A percentile compares a stretch with the other conserved stretches of the same genome.
Evolutionary conservation across 2,888 invertebrate genomes (phyloP).

Genomic region (Cyclophora punctaria): DNA sequence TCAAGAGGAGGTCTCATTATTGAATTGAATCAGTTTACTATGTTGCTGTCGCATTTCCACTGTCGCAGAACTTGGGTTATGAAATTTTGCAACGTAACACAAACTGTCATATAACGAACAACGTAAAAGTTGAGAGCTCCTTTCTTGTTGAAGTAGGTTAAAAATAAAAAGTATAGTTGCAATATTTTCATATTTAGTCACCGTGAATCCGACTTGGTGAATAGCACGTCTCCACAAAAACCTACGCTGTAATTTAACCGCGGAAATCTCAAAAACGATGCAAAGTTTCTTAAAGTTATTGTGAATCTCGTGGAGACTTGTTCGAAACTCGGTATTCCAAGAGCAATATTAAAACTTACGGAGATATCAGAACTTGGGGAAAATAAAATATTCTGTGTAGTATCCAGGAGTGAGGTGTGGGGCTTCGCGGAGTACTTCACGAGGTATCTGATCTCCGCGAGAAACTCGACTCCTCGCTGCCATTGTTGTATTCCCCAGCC

Average conservation of each 20-base stretch:
- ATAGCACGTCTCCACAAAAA: not conserved
- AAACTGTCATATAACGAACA: too few relatives aligned
- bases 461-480: slow-evolving; percentile 17
- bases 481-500: slow-evolving; percentile 19
- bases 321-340: slow-evolving; percentile 26
- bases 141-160: too few relatives aligned
- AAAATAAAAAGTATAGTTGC: too few relatives aligned
- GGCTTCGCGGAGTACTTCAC: slow-evolving; percentile 19
- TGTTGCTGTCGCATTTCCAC: too few relatives aligned
- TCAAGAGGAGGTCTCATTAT: too few relatives aligned
- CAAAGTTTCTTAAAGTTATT: slow-evolving; percentile 35
- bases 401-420: slow-evolving; percentile 7
- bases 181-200: too few relatives aligned
- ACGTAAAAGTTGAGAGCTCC: too few relatives aligned
- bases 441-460: slow-evolving; percentile 21
- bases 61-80: too few relatives aligned
- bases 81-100: too few relatives aligned
- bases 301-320: slow-evolving; percentile 33
- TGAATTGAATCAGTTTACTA: too few relatives aligned
- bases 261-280: slow-evolving; percentile 37
- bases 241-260: slow-evolving; percentile 25
- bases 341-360: slow-evolving; percentile 36
- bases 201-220: too few relatives aligned
- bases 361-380: slow-evolving; percentile 21
- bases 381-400: slow-evolving; percentile 21